Conservation (phyloP, 1,140 invertebrate genomes). For the Drosophila setifemur region DNA sequence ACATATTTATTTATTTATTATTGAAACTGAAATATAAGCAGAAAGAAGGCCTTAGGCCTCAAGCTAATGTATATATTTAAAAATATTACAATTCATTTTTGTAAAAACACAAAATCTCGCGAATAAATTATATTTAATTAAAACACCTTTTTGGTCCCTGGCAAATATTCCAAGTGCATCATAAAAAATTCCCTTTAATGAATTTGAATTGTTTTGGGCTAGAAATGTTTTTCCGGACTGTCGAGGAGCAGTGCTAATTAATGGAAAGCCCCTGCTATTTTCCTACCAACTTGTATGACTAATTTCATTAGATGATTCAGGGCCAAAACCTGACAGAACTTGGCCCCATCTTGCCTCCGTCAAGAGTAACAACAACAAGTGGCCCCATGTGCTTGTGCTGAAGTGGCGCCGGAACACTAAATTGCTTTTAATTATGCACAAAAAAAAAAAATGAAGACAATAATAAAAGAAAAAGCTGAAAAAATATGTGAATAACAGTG, state of each 20-base stretch:
- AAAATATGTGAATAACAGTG: constrained; percentile 14
- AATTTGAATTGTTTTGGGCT: background rate
- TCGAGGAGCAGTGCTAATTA: background rate
- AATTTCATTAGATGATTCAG: constrained; percentile 34
- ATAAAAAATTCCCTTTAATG: background rate
- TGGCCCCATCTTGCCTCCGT: constrained; percentile 2
- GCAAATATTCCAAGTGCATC: background rate
- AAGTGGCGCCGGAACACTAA: constrained; percentile 49
- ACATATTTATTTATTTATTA: no score
- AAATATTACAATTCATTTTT: no score
- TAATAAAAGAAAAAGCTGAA: constrained; percentile 3
- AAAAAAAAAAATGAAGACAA: constrained; percentile 32
- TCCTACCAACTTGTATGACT: constrained; percentile 26
- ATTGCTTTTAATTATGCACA: constrained; percentile 69
- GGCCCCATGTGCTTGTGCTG: constrained; percentile 39
- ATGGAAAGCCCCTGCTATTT: background rate
- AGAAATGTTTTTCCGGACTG: background rate
- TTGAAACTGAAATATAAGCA: no score
- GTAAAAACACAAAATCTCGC: no score
- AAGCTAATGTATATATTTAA: background rate
- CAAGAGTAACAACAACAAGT: constrained; percentile 41
- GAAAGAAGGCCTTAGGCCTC: no score
- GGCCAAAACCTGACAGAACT: constrained; percentile 10
- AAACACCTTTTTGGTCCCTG: no score
- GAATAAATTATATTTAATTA: no score